phyloP scores from a whole-genome alignment of 2,113 vertebrate species.

The Phalacrocorax brasilianus region DNA sequence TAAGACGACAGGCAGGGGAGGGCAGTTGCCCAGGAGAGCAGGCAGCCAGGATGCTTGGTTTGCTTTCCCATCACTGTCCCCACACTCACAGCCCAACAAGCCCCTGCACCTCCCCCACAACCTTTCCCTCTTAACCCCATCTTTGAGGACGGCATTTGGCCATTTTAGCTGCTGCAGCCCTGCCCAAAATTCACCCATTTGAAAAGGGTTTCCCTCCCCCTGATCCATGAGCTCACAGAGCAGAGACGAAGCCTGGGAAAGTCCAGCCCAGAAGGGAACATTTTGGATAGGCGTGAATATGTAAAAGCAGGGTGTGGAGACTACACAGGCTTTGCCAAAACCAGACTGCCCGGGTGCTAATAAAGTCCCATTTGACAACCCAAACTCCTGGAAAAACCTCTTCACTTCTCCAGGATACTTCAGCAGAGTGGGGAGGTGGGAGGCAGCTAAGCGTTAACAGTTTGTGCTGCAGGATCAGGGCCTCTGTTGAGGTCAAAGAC shows the following conservation, averaged over 20 bases:
- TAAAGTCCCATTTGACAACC: background rate
- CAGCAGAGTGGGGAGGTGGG: background rate
- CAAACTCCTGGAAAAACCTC: background rate
- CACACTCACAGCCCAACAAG: background rate
- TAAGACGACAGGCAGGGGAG: background rate
- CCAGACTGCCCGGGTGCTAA: background rate
- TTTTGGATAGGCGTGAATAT: constrained; percentile 34
- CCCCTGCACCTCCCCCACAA: background rate
- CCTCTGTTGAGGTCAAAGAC: constrained; percentile 41
- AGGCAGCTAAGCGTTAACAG: constrained; percentile 37
- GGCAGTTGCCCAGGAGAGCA: background rate
- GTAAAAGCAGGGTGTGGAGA: constrained; percentile 13
- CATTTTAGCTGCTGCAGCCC: background rate
- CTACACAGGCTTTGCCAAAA: background rate
- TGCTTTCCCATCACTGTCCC: background rate
- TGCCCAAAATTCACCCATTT: background rate
- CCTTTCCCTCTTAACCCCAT: background rate
- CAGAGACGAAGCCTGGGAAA: constrained; percentile 53
- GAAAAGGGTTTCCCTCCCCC: background rate
- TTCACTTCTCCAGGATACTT: background rate
- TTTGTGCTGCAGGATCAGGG: background rate
- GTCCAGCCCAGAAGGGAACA: constrained; percentile 22
- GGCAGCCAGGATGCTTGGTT: background rate
- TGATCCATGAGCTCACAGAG: background rate
- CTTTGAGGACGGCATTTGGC: background rate